phyloP scores from a whole-genome alignment of 2,888 invertebrate genomes.

The Syrphus vitripennis region DNA sequence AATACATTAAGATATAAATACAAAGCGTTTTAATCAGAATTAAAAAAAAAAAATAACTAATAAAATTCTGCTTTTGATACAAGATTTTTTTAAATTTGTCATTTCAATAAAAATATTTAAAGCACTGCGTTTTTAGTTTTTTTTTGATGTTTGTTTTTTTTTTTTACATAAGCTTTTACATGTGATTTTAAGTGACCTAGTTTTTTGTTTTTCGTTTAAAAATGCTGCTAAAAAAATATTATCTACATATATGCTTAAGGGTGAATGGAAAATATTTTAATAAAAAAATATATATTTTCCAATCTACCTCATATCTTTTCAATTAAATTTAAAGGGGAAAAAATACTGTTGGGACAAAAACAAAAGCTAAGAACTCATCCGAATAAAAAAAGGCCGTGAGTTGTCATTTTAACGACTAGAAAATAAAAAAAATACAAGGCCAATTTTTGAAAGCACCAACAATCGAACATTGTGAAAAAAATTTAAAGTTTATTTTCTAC shows the following conservation, averaged over 20 bases:
- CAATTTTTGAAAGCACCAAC: neutral
- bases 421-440: neutral
- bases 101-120: conserved; percentile 60
- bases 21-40: conserved; percentile 65
- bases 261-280: neutral
- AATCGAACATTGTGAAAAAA: neutral
- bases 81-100: conserved; percentile 9
- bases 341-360: conserved; percentile 19
- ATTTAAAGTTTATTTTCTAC: too few relatives aligned
- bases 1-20: conserved; percentile 53
- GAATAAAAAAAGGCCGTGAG: neutral
- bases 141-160: neutral
- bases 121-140: conserved; percentile 65
- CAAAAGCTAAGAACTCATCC: neutral
- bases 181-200: conserved; percentile 47
- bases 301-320: neutral
- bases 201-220: neutral
- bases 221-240: neutral
- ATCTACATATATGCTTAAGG: neutral
- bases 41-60: conserved; percentile 28
- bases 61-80: conserved; percentile 44
- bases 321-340: neutral
- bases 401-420: neutral
- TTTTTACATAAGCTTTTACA: conserved; percentile 45
- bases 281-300: neutral